phyloP scores from a whole-genome alignment of 1,140 invertebrate genomes.

The Halesus radiatus region DNA sequence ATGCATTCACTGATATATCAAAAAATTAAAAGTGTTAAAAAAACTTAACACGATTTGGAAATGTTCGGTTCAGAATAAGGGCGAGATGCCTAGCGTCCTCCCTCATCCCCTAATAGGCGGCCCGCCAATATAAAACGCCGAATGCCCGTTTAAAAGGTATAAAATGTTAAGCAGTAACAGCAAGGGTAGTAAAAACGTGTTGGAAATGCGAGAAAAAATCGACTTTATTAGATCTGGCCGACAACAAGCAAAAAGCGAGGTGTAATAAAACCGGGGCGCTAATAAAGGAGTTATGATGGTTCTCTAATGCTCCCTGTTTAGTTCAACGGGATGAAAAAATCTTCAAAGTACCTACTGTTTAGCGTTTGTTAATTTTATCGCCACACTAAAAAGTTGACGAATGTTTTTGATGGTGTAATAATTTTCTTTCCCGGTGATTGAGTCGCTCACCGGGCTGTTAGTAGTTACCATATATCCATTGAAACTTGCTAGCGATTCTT shows the following conservation, averaged over 20 bases:
- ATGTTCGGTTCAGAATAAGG: too few relatives aligned
- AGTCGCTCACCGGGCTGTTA: too few relatives aligned
- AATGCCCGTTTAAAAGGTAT: conserved; percentile 57
- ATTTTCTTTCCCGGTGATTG: not conserved
- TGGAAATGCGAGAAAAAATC: conserved; percentile 56
- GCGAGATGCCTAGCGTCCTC: not conserved
- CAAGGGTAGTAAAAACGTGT: conserved; percentile 54
- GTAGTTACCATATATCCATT: too few relatives aligned
- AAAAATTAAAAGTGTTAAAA: too few relatives aligned
- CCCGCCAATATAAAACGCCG: conserved; percentile 54
- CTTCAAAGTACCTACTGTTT: not conserved
- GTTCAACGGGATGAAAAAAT: conserved; percentile 20
- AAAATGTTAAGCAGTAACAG: conserved; percentile 56
- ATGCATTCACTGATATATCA: too few relatives aligned
- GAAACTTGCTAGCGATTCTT: too few relatives aligned
- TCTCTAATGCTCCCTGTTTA: conserved; percentile 47
- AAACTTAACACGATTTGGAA: too few relatives aligned
- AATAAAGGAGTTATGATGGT: conserved; percentile 52
- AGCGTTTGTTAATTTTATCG: conserved; percentile 32
- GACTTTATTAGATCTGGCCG: conserved; percentile 51
- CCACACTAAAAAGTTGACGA: conserved; percentile 17
- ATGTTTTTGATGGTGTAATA: conserved; percentile 15
- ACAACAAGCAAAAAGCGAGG: conserved; percentile 45
- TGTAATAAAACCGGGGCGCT: conserved; percentile 33
- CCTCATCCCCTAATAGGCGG: conserved; percentile 41